phyloP scores from a whole-genome alignment of 2,797 vertebrate genomes.

The Bufotes viridis region DNA sequence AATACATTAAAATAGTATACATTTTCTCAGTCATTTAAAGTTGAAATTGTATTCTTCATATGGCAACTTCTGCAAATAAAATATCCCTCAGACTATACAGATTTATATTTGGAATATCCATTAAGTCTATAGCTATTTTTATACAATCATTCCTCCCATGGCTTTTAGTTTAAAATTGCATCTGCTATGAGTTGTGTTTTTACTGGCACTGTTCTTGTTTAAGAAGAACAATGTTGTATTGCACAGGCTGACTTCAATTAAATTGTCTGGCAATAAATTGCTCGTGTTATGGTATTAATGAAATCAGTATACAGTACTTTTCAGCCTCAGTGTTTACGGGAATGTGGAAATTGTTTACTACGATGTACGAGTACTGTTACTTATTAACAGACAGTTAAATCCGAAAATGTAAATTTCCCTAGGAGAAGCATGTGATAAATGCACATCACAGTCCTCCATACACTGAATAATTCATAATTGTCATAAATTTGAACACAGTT shows the following conservation, averaged over 20 bases:
- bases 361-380: constrained; percentile 52
- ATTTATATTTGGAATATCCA: constrained; percentile 39
- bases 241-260: constrained; percentile 55
- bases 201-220: constrained; percentile 56
- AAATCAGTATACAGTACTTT: constrained; percentile 63
- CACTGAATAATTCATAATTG: not conserved
- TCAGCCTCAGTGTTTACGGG: constrained; percentile 61
- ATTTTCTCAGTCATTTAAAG: not conserved
- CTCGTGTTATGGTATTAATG: constrained; percentile 62
- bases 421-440: not conserved
- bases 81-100: not conserved
- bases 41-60: constrained; percentile 16
- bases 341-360: constrained; percentile 65
- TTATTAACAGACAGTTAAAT: not conserved
- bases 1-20: not conserved
- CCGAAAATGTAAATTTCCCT: not conserved
- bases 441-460: not conserved
- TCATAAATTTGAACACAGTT: not conserved
- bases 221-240: constrained; percentile 59
- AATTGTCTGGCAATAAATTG: constrained; percentile 59
- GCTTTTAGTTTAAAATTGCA: constrained; percentile 54
- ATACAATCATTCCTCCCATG: constrained; percentile 33
- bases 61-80: constrained; percentile 29
- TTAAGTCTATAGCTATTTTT: constrained; percentile 50
- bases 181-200: constrained; percentile 61